These are phyloP conservation scores for Esperia sulphurella DNA, from an alignment of 2,888 invertebrate species.

Conservation along the genomic window DNA sequence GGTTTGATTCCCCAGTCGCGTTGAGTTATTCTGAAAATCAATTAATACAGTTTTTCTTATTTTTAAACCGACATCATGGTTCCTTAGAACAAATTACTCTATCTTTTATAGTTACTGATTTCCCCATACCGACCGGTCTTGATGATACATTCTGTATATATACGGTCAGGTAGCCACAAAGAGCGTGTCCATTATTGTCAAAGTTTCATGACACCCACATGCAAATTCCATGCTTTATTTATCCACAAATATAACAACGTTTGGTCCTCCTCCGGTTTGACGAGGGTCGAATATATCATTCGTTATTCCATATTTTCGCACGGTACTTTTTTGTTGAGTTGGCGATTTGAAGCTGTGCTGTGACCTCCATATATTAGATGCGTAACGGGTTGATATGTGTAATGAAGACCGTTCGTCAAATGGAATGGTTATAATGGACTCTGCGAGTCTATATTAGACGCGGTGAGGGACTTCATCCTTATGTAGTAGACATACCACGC, in stretches of 20 bases:
- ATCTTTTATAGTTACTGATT: too few species aligned
- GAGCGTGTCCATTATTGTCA: slow-evolving; percentile 3
- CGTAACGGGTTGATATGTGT: slow-evolving; percentile 22
- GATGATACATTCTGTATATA: too few species aligned
- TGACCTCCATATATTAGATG: slow-evolving; percentile 54
- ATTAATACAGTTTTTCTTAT: too few species aligned
- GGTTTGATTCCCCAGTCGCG: too few species aligned
- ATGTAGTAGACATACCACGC: too few species aligned
- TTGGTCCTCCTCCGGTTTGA: slow-evolving; percentile 35
- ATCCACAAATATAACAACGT: slow-evolving; percentile 29
- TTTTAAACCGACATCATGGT: too few species aligned
- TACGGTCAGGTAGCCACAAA: not conserved
- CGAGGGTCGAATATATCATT: slow-evolving; percentile 57
- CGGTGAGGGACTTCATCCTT: too few species aligned
- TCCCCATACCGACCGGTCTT: too few species aligned
- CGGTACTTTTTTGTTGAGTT: slow-evolving; percentile 41
- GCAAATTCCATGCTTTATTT: slow-evolving; percentile 22
- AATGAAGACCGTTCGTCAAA: not conserved
- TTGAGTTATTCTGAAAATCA: too few species aligned
- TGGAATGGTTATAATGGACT: too few species aligned
- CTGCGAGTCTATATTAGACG: too few species aligned
- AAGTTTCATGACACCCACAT: slow-evolving; percentile 14
- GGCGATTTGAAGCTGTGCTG: slow-evolving; percentile 28
- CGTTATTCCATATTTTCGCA: slow-evolving; percentile 50
- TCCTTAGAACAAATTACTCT: too few species aligned